These are phyloP conservation scores for Dryomyza anilis DNA, from an alignment of 2,888 invertebrate species.

Conservation along the genomic window DNA sequence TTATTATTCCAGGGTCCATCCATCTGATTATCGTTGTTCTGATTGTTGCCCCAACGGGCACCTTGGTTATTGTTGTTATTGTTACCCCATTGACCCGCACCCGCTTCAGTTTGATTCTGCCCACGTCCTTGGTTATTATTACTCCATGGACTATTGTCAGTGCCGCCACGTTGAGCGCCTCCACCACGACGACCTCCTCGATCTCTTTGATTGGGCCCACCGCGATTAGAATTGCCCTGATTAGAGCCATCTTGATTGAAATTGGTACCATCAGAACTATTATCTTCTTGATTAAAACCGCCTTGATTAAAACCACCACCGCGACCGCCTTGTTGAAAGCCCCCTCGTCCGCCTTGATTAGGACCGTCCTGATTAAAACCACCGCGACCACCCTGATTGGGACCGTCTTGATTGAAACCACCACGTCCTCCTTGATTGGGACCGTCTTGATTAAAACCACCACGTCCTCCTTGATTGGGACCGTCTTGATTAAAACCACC, in stretches of 20 bases:
- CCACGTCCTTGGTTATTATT: slow-evolving; percentile 8
- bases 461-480: slow-evolving; percentile 19
- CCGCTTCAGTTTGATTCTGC: slow-evolving; percentile 22
- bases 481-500: too few relatives aligned
- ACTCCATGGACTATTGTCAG: slow-evolving; percentile 9
- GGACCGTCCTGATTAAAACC: slow-evolving; percentile 8
- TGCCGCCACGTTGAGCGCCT: neutral
- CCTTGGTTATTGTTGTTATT: slow-evolving; percentile 28
- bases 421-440: too few relatives aligned
- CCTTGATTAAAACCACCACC: slow-evolving; percentile 15
- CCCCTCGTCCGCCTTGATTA: slow-evolving; percentile 10
- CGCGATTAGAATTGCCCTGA: slow-evolving; percentile 2
- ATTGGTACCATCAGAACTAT: slow-evolving; percentile 13
- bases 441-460: neutral
- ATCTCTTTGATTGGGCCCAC: slow-evolving; percentile 19
- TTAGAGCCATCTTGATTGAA: slow-evolving; percentile 7
- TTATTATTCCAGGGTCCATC: slow-evolving; percentile 11
- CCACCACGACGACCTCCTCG: neutral
- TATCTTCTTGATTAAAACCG: slow-evolving; percentile 11
- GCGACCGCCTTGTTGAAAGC: slow-evolving; percentile 9
- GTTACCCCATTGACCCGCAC: too few relatives aligned
- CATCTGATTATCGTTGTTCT: too few relatives aligned
- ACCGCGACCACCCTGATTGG: neutral
- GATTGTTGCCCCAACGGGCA: too few relatives aligned
- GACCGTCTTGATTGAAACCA: neutral